Evolutionary conservation across 2,888 invertebrate genomes (phyloP).

Genomic region (Muschampia plurimacula): DNA sequence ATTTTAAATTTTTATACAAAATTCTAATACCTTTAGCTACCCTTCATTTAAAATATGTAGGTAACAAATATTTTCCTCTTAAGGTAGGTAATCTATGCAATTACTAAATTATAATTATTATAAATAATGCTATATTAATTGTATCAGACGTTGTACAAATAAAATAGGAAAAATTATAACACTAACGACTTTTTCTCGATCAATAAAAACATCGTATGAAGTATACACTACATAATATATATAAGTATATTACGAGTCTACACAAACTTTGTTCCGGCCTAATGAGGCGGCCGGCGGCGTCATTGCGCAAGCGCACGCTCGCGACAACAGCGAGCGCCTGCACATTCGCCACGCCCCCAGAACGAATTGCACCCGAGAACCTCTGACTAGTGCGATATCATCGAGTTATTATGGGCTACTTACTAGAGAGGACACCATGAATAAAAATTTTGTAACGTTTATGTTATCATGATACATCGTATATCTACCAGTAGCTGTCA

Average conservation of each 20-base stretch:
- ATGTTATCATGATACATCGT: too few species aligned
- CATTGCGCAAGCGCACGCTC: slow-evolving; percentile 68
- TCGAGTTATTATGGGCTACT: slow-evolving; percentile 42
- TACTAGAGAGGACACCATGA: not conserved
- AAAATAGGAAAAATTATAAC: not conserved
- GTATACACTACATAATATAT: slow-evolving; percentile 46
- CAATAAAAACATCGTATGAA: slow-evolving; percentile 31
- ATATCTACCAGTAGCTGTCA: too few species aligned
- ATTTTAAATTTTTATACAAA: too few species aligned
- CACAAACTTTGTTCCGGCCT: slow-evolving; percentile 73
- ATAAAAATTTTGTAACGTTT: not conserved
- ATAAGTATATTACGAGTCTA: slow-evolving; percentile 44
- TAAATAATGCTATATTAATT: too few species aligned
- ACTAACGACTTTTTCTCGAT: too few species aligned
- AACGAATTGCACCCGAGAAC: slow-evolving; percentile 79
- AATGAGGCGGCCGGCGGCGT: slow-evolving; percentile 65
- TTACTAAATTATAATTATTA: too few species aligned
- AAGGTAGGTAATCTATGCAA: too few species aligned
- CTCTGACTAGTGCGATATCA: slow-evolving; percentile 57
- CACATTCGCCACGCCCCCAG: slow-evolving; percentile 72
- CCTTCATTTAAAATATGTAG: too few species aligned
- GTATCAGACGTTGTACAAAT: not conserved
- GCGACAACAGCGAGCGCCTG: slow-evolving; percentile 64
- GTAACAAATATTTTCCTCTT: too few species aligned
- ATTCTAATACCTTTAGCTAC: too few species aligned